Conservation (phyloP, 2,888 invertebrate species). For the Tetheella fluctuosa region DNA sequence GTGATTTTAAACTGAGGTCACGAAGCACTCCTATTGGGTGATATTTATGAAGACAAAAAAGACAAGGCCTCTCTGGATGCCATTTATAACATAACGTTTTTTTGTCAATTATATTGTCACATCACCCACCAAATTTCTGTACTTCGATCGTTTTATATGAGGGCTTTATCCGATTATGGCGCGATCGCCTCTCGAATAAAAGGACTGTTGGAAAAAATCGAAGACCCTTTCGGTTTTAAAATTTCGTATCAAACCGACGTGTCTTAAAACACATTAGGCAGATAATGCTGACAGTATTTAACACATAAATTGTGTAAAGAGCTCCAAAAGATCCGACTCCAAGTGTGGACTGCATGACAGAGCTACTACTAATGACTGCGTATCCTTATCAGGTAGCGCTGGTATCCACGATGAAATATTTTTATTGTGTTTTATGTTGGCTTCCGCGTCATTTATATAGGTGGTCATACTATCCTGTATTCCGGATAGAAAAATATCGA, state of each 20-base stretch:
- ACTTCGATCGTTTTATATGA: slow-evolving; percentile 41
- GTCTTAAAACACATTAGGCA: slow-evolving; percentile 60
- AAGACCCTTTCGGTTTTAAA: slow-evolving; percentile 39
- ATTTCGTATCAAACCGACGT: slow-evolving; percentile 62
- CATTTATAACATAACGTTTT: slow-evolving; percentile 60
- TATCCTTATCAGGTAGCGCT: slow-evolving; percentile 80
- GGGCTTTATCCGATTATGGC: slow-evolving; percentile 45
- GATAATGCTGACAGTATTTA: slow-evolving; percentile 60
- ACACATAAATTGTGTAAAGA: slow-evolving; percentile 64
- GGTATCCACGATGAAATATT: slow-evolving; percentile 75
- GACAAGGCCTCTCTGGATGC: slow-evolving; percentile 46
- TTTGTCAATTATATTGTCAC: slow-evolving; percentile 65
- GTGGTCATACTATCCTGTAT: slow-evolving; percentile 55
- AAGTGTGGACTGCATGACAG: slow-evolving; percentile 55
- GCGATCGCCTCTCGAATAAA: slow-evolving; percentile 39
- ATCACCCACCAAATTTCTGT: slow-evolving; percentile 52
- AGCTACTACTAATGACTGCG: slow-evolving; percentile 75
- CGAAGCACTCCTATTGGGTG: slow-evolving; percentile 68
- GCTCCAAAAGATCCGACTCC: slow-evolving; percentile 39
- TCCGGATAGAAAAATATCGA: too few relatives aligned
- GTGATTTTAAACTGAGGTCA: slow-evolving; percentile 77
- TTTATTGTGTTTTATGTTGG: slow-evolving; percentile 72
- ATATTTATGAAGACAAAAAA: slow-evolving; percentile 75
- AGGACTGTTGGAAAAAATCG: slow-evolving; percentile 40
- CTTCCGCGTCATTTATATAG: slow-evolving; percentile 67